Conservation (phyloP, 2,113 vertebrate genomes). For the Dermatemys mawii region DNA sequence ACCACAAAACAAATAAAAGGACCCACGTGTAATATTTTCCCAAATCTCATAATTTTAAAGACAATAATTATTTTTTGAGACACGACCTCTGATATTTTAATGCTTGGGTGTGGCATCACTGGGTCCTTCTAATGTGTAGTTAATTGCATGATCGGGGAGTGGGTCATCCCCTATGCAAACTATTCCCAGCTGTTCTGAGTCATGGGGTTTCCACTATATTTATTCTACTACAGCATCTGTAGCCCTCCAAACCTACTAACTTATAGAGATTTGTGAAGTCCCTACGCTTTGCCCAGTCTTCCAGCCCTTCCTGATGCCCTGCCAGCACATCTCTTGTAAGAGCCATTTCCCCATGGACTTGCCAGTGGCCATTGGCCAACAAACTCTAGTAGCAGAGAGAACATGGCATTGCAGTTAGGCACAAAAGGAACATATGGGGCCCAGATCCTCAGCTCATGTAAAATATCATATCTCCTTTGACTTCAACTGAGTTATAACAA, state of each 20-base stretch:
- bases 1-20: not conserved
- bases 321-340: not conserved
- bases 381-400: not conserved
- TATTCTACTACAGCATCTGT: not conserved
- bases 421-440: not conserved
- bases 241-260: not conserved
- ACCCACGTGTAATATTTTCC: not conserved
- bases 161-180: not conserved
- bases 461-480: not conserved
- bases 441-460: not conserved
- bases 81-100: not conserved
- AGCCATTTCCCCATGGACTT: not conserved
- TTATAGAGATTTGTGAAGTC: not conserved
- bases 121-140: not conserved
- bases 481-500: conserved; percentile 1
- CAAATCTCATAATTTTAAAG: not conserved
- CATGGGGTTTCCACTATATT: not conserved
- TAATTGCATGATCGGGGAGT: not conserved
- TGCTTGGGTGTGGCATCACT: not conserved
- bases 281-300: not conserved
- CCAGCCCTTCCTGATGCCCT: rapidly evolving
- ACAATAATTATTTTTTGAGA: not conserved
- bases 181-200: not conserved
- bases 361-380: not conserved
- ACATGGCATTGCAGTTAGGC: not conserved